Conservation (phyloP, 2,797 vertebrate genomes). For the Labroides dimidiatus region DNA sequence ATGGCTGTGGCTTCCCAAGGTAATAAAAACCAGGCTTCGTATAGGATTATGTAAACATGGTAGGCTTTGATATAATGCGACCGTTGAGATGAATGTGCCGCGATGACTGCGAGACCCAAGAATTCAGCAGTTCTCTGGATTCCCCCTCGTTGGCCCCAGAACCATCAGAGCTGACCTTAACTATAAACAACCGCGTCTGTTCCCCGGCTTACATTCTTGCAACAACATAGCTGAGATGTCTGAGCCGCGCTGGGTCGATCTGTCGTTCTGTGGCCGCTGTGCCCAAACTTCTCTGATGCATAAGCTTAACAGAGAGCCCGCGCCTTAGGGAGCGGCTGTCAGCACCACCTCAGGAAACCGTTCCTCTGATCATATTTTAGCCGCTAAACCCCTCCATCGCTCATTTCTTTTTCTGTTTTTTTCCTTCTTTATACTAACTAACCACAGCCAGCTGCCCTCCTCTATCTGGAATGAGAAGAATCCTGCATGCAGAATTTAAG, state of each 20-base stretch:
- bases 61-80: conserved; percentile 71
- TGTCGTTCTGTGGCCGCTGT: conserved; percentile 32
- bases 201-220: conserved; percentile 69
- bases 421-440: conserved; percentile 56
- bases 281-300: conserved; percentile 38
- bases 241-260: conserved; percentile 48
- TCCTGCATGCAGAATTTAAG: conserved; percentile 75
- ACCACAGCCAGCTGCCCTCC: conserved; percentile 82
- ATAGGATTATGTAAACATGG: conserved; percentile 76
- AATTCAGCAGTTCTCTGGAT: conserved; percentile 67
- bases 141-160: conserved; percentile 62
- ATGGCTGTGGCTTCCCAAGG: conserved; percentile 66
- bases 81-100: conserved; percentile 59
- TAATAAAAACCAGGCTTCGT: conserved; percentile 74
- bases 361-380: conserved; percentile 76
- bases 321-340: conserved; percentile 80
- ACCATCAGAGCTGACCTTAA: conserved; percentile 66
- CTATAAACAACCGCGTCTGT: conserved; percentile 65
- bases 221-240: conserved; percentile 74
- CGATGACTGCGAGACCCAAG: conserved; percentile 67
- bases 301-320: conserved; percentile 43
- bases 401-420: conserved; percentile 3
- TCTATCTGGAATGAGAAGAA: conserved; percentile 80
- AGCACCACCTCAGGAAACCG: conserved; percentile 84
- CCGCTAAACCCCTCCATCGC: conserved; percentile 36